Percentiles rank a stretch among this genome's conserved stretches.
Conservation (phyloP, 2,113 vertebrate genomes). For the Speoplatyrhinus poulsoni region DNA sequence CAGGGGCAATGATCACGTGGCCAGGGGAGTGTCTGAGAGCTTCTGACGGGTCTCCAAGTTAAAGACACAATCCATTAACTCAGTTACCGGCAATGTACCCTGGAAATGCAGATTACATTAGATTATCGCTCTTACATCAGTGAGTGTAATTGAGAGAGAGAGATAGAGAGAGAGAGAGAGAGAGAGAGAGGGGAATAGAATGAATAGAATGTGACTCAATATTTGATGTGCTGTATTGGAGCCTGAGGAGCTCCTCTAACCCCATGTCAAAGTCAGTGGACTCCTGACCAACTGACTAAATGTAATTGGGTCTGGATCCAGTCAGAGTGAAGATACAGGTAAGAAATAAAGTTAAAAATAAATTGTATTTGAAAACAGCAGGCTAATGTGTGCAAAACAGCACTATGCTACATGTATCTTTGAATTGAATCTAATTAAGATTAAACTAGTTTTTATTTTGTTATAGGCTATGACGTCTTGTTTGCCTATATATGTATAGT, state of each 20-base stretch:
- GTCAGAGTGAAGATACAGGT: slow-evolving; percentile 68
- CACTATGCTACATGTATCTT: too few species aligned
- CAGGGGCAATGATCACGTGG: not conserved
- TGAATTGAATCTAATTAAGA: too few species aligned
- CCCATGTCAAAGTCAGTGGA: slow-evolving; percentile 13
- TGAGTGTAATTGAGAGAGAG: slow-evolving; percentile 12
- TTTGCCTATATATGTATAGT: too few species aligned
- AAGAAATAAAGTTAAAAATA: not conserved
- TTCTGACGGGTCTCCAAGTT: too few species aligned
- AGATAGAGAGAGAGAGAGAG: slow-evolving; percentile 1
- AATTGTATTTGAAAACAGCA: not conserved
- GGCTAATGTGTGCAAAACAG: not conserved
- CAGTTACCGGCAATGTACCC: not conserved
- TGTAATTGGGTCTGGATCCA: slow-evolving; percentile 72
- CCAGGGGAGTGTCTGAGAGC: not conserved
- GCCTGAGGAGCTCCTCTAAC: not conserved
- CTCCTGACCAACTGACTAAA: slow-evolving; percentile 23
- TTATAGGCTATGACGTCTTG: too few species aligned
- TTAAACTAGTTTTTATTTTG: too few species aligned
- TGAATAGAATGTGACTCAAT: not conserved
- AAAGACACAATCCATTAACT: not conserved
- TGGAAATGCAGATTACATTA: not conserved
- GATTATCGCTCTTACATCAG: too few species aligned
- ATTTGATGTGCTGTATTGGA: not conserved
- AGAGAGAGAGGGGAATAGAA: not conserved